Percentiles rank a stretch among this genome's conserved stretches.
These are phyloP conservation scores for Caiman crocodilus DNA, from an alignment of 2,797 vertebrate genomes.

Conservation along the genomic window DNA sequence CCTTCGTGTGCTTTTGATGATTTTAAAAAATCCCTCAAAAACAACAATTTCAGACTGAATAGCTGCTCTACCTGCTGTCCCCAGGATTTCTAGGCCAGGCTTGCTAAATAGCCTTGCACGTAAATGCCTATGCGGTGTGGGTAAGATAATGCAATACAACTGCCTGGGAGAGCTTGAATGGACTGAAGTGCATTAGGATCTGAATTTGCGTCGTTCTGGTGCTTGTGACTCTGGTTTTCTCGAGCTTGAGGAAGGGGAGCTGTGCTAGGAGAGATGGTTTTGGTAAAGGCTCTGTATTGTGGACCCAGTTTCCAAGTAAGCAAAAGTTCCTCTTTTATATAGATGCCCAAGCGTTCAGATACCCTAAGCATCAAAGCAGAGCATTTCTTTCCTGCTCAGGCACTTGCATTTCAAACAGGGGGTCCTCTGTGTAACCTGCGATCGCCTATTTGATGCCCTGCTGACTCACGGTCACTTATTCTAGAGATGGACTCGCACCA, in stretches of 20 bases:
- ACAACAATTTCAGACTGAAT: neutral
- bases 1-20: neutral
- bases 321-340: neutral
- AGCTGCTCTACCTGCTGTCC: neutral
- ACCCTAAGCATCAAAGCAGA: neutral
- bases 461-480: neutral
- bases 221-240: neutral
- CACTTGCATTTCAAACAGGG: neutral
- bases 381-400: neutral
- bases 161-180: fast-evolving
- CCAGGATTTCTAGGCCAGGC: fast-evolving
- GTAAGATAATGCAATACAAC: neutral
- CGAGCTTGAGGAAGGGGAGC: neutral
- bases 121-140: fast-evolving
- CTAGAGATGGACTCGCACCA: neutral
- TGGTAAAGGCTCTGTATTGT: fast-evolving
- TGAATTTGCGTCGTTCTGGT: neutral
- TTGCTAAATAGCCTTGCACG: neutral
- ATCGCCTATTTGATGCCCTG: neutral
- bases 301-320: neutral
- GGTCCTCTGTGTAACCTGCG: neutral
- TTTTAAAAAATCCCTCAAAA: neutral
- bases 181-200: neutral
- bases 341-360: neutral
- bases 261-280: neutral